A percentile compares a stretch with the other conserved stretches of the same genome.
Evolutionary conservation across 2,797 vertebrate genomes (phyloP).

Genomic region (Pseudotriccus pelzelni): DNA sequence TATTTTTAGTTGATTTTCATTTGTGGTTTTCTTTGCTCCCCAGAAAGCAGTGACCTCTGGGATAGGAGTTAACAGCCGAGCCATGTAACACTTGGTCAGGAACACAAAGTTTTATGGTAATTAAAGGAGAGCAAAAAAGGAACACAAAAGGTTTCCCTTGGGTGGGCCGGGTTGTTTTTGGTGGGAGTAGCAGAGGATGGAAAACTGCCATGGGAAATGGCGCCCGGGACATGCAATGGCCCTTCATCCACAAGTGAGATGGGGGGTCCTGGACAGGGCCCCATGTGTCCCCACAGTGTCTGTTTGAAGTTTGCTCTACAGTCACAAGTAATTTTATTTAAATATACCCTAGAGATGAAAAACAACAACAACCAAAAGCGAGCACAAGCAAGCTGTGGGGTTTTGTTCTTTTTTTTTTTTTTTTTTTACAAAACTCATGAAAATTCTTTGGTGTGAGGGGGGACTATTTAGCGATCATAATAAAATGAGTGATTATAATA

Average conservation of each 20-base stretch:
- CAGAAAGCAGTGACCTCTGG: not conserved
- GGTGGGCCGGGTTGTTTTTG: not conserved
- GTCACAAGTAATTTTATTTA: not conserved
- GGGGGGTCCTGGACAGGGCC: not conserved
- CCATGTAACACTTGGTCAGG: not conserved
- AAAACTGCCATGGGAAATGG: not conserved
- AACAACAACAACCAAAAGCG: not conserved
- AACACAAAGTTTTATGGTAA: not conserved
- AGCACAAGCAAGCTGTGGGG: not conserved
- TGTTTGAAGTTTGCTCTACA: not conserved
- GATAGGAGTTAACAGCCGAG: not conserved
- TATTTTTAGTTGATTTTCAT: not conserved
- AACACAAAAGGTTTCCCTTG: not conserved
- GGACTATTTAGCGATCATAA: not conserved
- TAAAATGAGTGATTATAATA: not conserved
- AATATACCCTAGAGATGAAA: not conserved
- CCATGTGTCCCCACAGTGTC: accelerated
- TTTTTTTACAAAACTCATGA: not conserved
- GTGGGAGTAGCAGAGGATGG: not conserved
- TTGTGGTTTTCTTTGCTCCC: not conserved
- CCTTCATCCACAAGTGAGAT: not conserved
- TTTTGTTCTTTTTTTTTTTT: not conserved
- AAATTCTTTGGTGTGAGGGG: not conserved
- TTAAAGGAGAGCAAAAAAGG: not conserved
- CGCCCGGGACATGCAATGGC: accelerated